Conservation (phyloP, 1,140 invertebrate genomes). For the Polyergus mexicanus region DNA sequence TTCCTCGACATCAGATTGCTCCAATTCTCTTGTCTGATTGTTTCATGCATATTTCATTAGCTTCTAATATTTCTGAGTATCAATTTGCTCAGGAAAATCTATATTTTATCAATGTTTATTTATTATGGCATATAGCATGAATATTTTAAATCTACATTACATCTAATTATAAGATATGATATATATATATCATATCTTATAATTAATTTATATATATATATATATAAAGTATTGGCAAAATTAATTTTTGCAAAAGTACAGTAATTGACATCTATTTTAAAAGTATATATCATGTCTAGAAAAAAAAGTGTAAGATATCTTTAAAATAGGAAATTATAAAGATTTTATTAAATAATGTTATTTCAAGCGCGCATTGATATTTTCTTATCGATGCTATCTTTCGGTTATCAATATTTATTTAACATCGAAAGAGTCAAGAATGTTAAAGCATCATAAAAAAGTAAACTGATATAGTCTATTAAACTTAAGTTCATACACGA, state of each 20-base stretch:
- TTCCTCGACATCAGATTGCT: constrained; percentile 19
- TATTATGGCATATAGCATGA: too few relatives aligned
- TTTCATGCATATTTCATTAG: neutral
- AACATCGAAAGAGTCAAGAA: constrained; percentile 4
- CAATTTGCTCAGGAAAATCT: neutral
- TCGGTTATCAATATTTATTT: constrained; percentile 24
- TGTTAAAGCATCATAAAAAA: neutral
- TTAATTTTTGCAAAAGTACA: too few relatives aligned
- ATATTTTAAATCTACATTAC: neutral
- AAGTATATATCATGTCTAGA: neutral
- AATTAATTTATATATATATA: neutral
- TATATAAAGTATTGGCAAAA: neutral
- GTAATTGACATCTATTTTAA: neutral
- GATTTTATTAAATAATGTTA: neutral
- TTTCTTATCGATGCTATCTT: neutral
- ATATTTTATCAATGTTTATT: neutral
- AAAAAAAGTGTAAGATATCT: constrained; percentile 30
- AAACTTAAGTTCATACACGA: neutral
- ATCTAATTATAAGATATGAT: neutral
- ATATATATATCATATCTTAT: too few relatives aligned
- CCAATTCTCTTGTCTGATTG: neutral
- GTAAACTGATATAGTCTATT: constrained; percentile 11
- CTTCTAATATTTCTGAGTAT: neutral
- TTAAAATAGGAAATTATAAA: constrained; percentile 2
- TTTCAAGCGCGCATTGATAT: constrained; percentile 2